A percentile compares a stretch with the other conserved stretches of the same genome.
These are phyloP conservation scores for Aurelia aurita complex sp. Pacific DNA, from an alignment of 30 jellyfish, hydroid and myxozoan species.

Conservation along the genomic window DNA sequence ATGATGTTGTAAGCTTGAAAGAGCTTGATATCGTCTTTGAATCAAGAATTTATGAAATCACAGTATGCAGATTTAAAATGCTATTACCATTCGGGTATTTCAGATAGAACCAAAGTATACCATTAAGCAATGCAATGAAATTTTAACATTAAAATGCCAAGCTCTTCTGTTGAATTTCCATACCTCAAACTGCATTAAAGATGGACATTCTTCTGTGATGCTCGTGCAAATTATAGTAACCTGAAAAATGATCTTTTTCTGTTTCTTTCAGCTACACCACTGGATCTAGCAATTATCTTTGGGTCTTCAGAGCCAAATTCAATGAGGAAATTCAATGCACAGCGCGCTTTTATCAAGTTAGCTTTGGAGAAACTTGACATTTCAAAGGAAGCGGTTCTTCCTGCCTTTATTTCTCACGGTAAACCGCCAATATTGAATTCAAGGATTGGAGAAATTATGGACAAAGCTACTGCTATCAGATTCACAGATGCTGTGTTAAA, in stretches of 20 bases:
- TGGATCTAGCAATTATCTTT: conserved; percentile 54
- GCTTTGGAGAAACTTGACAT: conserved; percentile 39
- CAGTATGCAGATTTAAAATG: too few species aligned
- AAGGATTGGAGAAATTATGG: conserved; percentile 27
- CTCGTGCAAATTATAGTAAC: too few species aligned
- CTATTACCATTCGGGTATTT: too few species aligned
- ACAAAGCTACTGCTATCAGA: background rate
- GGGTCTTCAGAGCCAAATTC: conserved; percentile 68
- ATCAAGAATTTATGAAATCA: too few species aligned
- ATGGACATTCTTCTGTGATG: too few species aligned
- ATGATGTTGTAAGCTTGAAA: too few species aligned
- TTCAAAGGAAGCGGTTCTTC: conserved; percentile 14
- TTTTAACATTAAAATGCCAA: too few species aligned
- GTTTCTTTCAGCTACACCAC: background rate
- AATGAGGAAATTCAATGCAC: conserved; percentile 37
- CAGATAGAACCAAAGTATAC: too few species aligned
- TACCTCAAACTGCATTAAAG: too few species aligned
- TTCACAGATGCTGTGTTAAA: conserved; percentile 9
- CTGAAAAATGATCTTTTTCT: background rate
- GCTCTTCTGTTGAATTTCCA: too few species aligned
- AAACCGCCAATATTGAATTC: conserved; percentile 24
- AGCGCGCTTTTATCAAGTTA: conserved; percentile 26
- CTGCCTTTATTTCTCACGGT: conserved; percentile 71
- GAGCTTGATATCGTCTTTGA: too few species aligned
- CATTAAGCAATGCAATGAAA: too few species aligned